phyloP scores from a whole-genome alignment of 2,113 vertebrate species.

The Gadus macrocephalus region DNA sequence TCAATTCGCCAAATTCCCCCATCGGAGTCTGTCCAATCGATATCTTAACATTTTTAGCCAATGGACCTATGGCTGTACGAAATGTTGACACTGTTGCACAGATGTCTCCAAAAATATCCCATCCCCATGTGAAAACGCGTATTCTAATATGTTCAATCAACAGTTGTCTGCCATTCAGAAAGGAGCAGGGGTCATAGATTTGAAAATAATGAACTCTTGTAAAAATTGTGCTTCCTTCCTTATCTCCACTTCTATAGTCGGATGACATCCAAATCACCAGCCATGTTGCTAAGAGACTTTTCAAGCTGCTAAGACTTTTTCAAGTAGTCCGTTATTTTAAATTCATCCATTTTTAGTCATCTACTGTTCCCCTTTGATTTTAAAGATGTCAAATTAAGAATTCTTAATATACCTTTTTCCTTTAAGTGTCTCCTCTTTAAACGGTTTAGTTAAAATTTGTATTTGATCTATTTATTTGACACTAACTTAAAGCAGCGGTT shows the following conservation, averaged over 20 bases:
- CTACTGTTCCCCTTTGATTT: not conserved
- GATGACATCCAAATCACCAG: not conserved
- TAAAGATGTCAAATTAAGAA: not conserved
- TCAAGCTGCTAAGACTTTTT: slow-evolving; percentile 8
- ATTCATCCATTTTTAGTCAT: slow-evolving; percentile 11
- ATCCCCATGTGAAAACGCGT: not conserved
- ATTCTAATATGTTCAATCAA: not conserved
- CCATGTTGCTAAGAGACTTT: slow-evolving; percentile 29
- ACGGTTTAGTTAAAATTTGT: not conserved
- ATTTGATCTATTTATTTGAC: not conserved
- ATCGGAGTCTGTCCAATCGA: slow-evolving; percentile 8
- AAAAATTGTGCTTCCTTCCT: slow-evolving; percentile 10
- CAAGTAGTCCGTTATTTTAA: slow-evolving; percentile 21
- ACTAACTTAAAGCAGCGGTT: not conserved
- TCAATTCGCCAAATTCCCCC: slow-evolving; percentile 18
- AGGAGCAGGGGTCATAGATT: not conserved
- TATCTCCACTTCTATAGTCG: slow-evolving; percentile 1
- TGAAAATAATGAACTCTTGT: not conserved
- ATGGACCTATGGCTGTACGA: slow-evolving; percentile 27
- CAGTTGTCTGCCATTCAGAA: not conserved
- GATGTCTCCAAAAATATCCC: not conserved
- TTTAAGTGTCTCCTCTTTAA: not conserved
- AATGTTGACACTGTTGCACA: not conserved
- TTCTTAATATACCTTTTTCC: not conserved
- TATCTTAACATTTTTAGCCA: slow-evolving; percentile 5